Conservation (phyloP, 2,113 vertebrate genomes). For the Danionella cerebrum region DNA sequence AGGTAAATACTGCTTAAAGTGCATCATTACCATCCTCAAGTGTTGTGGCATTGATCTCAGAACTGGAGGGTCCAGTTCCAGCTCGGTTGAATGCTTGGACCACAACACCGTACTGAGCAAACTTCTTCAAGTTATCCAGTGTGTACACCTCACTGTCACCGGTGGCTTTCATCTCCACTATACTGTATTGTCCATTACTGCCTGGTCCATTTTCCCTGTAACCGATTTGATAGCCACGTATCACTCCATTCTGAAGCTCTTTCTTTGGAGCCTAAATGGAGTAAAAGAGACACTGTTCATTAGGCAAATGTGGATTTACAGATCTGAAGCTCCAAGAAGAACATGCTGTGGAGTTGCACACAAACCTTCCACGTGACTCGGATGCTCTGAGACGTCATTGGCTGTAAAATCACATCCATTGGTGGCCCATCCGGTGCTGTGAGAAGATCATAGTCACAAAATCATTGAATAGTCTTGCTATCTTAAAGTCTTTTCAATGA, state of each 20-base stretch:
- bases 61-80: conserved; percentile 90
- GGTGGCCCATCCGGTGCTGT: conserved; percentile 93
- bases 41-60: conserved; percentile 94
- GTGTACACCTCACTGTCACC: conserved; percentile 96
- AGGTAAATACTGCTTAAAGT: not conserved
- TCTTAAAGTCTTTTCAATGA: not conserved
- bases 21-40: conserved; percentile 69
- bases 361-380: conserved; percentile 96
- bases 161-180: conserved; percentile 97
- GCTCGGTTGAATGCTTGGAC: conserved; percentile 97
- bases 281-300: not conserved
- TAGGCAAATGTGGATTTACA: not conserved
- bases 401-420: conserved; percentile 90
- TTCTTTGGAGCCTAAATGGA: conserved; percentile 82
- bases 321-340: not conserved
- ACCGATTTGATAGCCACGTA: conserved; percentile 95
- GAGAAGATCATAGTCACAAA: not conserved
- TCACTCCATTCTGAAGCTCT: conserved; percentile 93
- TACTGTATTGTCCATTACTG: conserved; percentile 97
- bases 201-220: conserved; percentile 94
- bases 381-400: conserved; percentile 93
- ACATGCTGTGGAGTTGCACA: not conserved
- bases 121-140: conserved; percentile 96
- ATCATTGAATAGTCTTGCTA: not conserved
- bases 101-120: conserved; percentile 92